A percentile compares a stretch with the other conserved stretches of the same genome.
Conservation (phyloP, 1,140 invertebrate genomes). For the Camponotus vicinus region DNA sequence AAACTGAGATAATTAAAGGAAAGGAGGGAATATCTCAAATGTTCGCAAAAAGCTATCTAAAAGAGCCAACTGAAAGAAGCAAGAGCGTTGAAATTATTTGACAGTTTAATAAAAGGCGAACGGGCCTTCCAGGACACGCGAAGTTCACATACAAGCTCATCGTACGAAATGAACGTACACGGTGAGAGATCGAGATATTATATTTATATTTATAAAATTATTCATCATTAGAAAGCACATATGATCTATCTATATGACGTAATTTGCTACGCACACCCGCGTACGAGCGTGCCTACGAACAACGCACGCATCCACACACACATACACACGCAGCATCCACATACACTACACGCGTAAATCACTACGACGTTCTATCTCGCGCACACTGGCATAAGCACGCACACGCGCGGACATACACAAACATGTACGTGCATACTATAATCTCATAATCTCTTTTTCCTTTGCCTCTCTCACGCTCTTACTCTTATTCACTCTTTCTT, state of each 20-base stretch:
- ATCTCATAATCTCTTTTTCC: background rate
- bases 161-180: slow-evolving; percentile 76
- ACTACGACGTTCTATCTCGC: slow-evolving; percentile 44
- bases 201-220: slow-evolving; percentile 85
- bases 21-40: background rate
- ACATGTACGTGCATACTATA: slow-evolving; percentile 59
- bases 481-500: background rate
- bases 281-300: slow-evolving; percentile 74
- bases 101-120: slow-evolving; percentile 59
- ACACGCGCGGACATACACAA: slow-evolving; percentile 65
- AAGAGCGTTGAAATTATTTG: slow-evolving; percentile 59
- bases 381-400: slow-evolving; percentile 66
- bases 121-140: slow-evolving; percentile 50
- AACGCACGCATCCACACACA: slow-evolving; percentile 68
- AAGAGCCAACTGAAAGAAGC: slow-evolving; percentile 49
- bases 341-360: slow-evolving; percentile 43
- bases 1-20: slow-evolving; percentile 10
- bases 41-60: slow-evolving; percentile 4
- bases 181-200: slow-evolving; percentile 80
- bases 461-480: slow-evolving; percentile 18
- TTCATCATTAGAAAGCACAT: slow-evolving; percentile 84
- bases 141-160: slow-evolving; percentile 59
- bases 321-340: slow-evolving; percentile 46
- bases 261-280: slow-evolving; percentile 79
- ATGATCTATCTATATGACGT: slow-evolving; percentile 84